Evolutionary conservation across 2,888 invertebrate species (phyloP), one percentile per base, ranked within the genome.

Genomic region (Drosophila ustulata): DNA sequence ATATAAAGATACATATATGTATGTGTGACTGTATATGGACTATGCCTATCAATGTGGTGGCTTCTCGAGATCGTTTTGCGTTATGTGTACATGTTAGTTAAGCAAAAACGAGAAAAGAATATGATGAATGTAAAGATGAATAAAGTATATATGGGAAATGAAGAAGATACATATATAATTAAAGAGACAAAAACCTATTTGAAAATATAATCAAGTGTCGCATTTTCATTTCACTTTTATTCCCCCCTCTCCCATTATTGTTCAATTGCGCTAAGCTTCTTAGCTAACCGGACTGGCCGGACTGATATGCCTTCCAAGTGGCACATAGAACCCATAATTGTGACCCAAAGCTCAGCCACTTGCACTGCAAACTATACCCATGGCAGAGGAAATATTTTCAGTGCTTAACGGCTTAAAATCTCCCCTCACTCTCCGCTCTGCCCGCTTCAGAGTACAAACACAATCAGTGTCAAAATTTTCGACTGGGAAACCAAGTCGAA

Each of bases 391-490:
- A 72, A 83, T 81, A 79, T 73, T 88, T 84, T 74, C 76, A 68
- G 65, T 69, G 71, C 84, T 84, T 79, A 88, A 88, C 70, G 73
- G 81, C 81, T 86, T 82, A 83, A 78, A 69, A 50, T 61, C 66
- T 25, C n/a, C 34, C 39, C 37, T 18, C 28, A 28, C 32, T 32
- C 3, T 2, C 9, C 32, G 2, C 32, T 3, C 37, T 18, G 13
- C n/a, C 4, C 23, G 11, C 41, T 18, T 18, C 18, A 43, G 57
- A 68, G 45, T 61, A 64, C 79, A 87, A 88, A 84, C 77, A 85
- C 84, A 87, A 85, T 85, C 84, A 89, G 89, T 89, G 84, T 85
- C 89, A 89, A 76, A 85, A 85, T 80, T 89, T 85, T 78, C 66
- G 66, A 69, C 70, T 68, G 62, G 67, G 68, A 59, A 55, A 58